These are phyloP conservation scores for Eilema depressum DNA, from an alignment of 2,888 invertebrate species.

Conservation along the genomic window DNA sequence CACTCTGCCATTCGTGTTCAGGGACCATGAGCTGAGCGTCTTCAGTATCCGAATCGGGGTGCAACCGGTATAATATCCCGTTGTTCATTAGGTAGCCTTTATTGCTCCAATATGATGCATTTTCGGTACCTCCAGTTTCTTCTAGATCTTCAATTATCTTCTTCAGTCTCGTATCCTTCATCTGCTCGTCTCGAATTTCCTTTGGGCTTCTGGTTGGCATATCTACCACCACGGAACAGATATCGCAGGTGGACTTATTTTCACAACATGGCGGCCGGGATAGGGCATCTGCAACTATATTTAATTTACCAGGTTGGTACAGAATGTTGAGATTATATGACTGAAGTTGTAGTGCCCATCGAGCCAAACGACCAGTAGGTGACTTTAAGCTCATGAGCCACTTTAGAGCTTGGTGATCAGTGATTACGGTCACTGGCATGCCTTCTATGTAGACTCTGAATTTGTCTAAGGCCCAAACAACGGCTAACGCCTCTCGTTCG, in stretches of 20 bases:
- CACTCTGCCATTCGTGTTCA: slow-evolving; percentile 10
- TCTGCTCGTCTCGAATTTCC: slow-evolving; percentile 23
- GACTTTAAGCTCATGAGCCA: slow-evolving; percentile 15
- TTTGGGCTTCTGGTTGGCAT: slow-evolving; percentile 17
- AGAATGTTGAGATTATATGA: slow-evolving; percentile 14
- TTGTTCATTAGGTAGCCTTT: slow-evolving; percentile 29
- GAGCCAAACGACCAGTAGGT: slow-evolving; percentile 5
- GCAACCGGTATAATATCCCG: slow-evolving; percentile 23
- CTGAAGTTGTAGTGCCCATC: slow-evolving; percentile 25
- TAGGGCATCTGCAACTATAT: slow-evolving; percentile 25
- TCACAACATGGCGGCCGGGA: slow-evolving; percentile 18
- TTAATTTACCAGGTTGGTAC: slow-evolving; percentile 22
- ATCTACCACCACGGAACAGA: slow-evolving; percentile 20
- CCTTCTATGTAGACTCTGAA: slow-evolving; percentile 27
- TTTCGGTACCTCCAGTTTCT: too few relatives aligned
- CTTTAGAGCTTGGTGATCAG: slow-evolving; percentile 18
- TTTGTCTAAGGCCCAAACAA: slow-evolving; percentile 21
- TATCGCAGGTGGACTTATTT: not conserved
- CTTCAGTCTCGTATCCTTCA: slow-evolving; percentile 4
- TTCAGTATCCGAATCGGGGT: slow-evolving; percentile 19
- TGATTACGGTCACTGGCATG: not conserved
- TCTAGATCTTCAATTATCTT: too few relatives aligned
- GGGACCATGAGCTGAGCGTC: slow-evolving; percentile 28
- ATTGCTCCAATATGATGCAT: slow-evolving; percentile 24
- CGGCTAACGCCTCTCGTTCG: slow-evolving; percentile 21